These are phyloP conservation scores for Plutomurus gul DNA, from an alignment of 1,140 invertebrate genomes.

Conservation along the genomic window DNA sequence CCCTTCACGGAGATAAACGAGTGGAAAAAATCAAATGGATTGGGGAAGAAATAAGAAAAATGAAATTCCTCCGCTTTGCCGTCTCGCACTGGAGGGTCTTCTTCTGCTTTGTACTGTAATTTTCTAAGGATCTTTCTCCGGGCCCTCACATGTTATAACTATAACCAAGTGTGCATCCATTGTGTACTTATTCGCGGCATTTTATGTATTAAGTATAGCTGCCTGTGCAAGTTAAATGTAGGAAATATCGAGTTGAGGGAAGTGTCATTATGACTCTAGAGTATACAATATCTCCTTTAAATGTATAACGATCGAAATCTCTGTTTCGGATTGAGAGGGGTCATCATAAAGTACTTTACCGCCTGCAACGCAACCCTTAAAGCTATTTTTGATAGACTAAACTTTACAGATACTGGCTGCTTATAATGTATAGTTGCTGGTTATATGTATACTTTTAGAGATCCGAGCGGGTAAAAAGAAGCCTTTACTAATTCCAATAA, in stretches of 20 bases:
- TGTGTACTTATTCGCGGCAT: too few relatives aligned
- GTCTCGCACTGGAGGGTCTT: background rate
- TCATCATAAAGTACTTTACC: background rate
- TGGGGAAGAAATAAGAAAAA: constrained; percentile 22
- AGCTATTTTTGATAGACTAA: too few relatives aligned
- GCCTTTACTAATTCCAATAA: constrained; percentile 21
- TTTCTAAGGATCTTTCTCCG: background rate
- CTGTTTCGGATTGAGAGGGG: too few relatives aligned
- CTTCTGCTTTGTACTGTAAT: background rate
- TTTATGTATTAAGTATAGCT: too few relatives aligned
- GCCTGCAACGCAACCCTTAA: background rate
- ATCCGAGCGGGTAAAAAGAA: background rate
- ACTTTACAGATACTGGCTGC: too few relatives aligned
- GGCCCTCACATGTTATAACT: background rate
- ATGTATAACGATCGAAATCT: background rate
- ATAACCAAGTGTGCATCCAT: too few relatives aligned
- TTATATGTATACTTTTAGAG: too few relatives aligned
- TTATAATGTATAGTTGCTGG: too few relatives aligned
- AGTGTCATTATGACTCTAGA: background rate
- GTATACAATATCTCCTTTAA: too few relatives aligned
- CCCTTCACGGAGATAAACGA: background rate
- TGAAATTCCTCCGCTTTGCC: background rate
- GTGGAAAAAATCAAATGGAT: background rate
- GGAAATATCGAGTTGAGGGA: background rate
- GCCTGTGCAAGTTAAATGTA: too few relatives aligned